Percentiles rank a stretch among this genome's conserved stretches.
Conservation (phyloP, 2,797 vertebrate genomes). For the Crenuchus spilurus region DNA sequence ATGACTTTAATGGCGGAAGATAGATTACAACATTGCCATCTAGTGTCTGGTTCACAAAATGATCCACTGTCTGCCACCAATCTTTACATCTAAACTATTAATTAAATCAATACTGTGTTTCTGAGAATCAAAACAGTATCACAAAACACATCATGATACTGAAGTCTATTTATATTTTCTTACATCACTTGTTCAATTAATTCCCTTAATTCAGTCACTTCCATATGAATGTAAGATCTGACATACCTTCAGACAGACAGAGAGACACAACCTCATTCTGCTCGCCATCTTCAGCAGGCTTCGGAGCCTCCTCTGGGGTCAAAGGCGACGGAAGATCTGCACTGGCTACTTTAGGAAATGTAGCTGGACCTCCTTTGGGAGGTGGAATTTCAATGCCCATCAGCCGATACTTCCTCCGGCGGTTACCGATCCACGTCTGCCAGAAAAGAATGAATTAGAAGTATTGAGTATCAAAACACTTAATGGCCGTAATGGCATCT, state of each 20-base stretch:
- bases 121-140: too few species aligned
- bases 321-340: constrained; percentile 80
- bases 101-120: too few species aligned
- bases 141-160: too few species aligned
- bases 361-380: constrained; percentile 92
- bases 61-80: too few species aligned
- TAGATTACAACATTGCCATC: too few species aligned
- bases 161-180: too few species aligned
- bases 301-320: constrained; percentile 82
- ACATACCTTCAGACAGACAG: constrained; percentile 89
- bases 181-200: too few species aligned
- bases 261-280: constrained; percentile 87
- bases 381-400: constrained; percentile 98
- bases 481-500: not conserved
- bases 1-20: too few species aligned
- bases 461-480: constrained; percentile 13
- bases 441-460: constrained; percentile 22
- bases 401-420: constrained; percentile 95
- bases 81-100: too few species aligned
- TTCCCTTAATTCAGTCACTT: too few species aligned
- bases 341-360: constrained; percentile 81
- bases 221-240: not conserved
- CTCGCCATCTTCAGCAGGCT: constrained; percentile 85
- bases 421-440: constrained; percentile 99
- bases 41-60: too few species aligned